Conservation (phyloP, 2,888 invertebrate species). For the Diarsia dahlii region DNA sequence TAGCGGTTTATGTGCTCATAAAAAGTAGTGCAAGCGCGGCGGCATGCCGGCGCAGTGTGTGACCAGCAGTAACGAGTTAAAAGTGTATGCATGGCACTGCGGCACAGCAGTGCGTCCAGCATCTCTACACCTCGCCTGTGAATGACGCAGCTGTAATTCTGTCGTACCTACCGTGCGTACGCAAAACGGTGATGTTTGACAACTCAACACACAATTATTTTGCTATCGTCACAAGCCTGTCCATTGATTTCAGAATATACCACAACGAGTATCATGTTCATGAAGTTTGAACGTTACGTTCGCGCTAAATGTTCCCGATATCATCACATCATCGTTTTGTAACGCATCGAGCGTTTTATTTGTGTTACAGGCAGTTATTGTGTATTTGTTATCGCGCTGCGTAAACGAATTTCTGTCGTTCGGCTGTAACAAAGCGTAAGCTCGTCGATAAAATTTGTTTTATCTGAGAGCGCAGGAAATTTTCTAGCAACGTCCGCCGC, state of each 20-base stretch:
- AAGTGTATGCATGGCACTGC: conserved; percentile 3
- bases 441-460: conserved; percentile 64
- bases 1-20: conserved; percentile 37
- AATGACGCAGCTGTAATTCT: not conserved
- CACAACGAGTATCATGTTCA: not conserved
- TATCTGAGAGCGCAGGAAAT: conserved; percentile 60
- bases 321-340: conserved; percentile 13
- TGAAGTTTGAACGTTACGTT: conserved; percentile 2
- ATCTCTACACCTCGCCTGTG: not conserved
- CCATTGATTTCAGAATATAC: not conserved
- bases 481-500: conserved; percentile 47
- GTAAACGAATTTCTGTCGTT: conserved; percentile 57
- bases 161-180: not conserved
- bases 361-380: conserved; percentile 46
- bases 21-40: conserved; percentile 7
- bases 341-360: conserved; percentile 32
- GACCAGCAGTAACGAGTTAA: not conserved
- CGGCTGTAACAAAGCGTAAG: conserved; percentile 54
- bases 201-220: not conserved
- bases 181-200: not conserved
- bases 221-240: not conserved
- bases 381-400: conserved; percentile 51
- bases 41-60: conserved; percentile 3
- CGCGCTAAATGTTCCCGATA: conserved; percentile 7
- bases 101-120: not conserved